Evolutionary conservation across 2,888 invertebrate species (phyloP).

Genomic region (Hesperia comma): DNA sequence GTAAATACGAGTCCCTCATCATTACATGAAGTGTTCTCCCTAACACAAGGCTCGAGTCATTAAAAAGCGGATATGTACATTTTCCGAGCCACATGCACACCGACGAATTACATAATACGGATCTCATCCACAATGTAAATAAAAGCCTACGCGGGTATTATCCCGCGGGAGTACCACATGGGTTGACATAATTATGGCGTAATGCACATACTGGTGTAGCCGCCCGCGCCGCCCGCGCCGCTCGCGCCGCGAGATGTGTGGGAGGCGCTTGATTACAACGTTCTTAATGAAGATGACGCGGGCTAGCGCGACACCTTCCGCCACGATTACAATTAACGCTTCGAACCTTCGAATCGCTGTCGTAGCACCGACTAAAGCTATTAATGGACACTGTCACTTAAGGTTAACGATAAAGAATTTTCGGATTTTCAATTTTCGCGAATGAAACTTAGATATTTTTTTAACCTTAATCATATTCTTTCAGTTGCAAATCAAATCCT

Average conservation of each 20-base stretch:
- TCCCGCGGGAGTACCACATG: constrained; percentile 32
- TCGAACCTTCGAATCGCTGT: background rate
- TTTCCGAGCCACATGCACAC: constrained; percentile 25
- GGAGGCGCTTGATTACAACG: constrained; percentile 51
- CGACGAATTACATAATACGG: constrained; percentile 18
- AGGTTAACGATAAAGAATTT: too few species aligned
- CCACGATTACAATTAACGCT: background rate
- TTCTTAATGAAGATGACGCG: constrained; percentile 58
- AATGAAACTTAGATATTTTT: too few species aligned
- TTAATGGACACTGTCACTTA: background rate
- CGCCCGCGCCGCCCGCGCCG: background rate
- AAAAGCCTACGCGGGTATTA: constrained; percentile 33
- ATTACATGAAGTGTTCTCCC: background rate
- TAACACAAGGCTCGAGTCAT: constrained; percentile 19
- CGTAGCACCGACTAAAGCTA: background rate
- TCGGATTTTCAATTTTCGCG: too few species aligned
- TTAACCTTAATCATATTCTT: too few species aligned
- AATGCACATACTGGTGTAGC: constrained; percentile 19
- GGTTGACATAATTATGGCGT: constrained; percentile 36
- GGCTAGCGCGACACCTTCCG: constrained; percentile 8
- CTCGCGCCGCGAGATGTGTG: constrained; percentile 18
- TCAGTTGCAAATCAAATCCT: too few species aligned
- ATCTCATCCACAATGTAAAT: constrained; percentile 27
- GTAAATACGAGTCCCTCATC: background rate
- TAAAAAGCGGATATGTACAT: constrained; percentile 20